Evolutionary conservation across 2,113 vertebrate genomes (phyloP), one percentile per base, ranked within the genome.

Genomic region (Ivindomyrus marchei): DNA sequence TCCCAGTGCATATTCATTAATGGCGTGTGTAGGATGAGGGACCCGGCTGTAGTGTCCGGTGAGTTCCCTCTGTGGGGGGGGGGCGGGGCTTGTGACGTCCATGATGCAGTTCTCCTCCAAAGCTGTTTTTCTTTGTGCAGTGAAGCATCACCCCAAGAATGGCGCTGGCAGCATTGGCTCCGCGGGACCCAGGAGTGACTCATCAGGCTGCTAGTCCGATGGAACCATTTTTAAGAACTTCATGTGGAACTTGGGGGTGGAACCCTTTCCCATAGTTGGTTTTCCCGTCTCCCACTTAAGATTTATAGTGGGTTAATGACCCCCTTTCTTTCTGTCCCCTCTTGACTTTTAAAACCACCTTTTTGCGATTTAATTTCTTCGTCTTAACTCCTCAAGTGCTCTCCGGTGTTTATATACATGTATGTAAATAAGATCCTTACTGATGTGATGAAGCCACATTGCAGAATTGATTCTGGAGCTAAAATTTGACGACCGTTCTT

Each of bases 151-250:
- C 31, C 50, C 39, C 74, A 89, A 36, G 74, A 15, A 39, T 13
- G 46, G 46, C 3, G 15, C 77, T 5, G 15, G 17, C 49, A 7
- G 52, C 15, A 7, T 24, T 17, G 17, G 17, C 52, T 87, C 27
- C 5, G 50, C 27, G 15, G 85, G 11, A 8, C 88, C 31, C 74
- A 84, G 27, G 36, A n/a, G 24, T 4, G 66, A 47, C 66, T 24
- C 89, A 24, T 39, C 31, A 19, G 49, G 50, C 13, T 49, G 13
- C 58, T 39, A 36, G 74, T 89, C 50, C 77, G 56, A 36, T 70
- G 49, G 36, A 39, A 50, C n/a, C 88, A n/a, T 89, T 80, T 89
- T 77, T 86, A 85, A 83, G 74, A 39, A 84, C 89, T 83, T 89
- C n/a, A 7, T 21, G 24, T 88, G 21, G 39, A 88, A 49, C 36